phyloP scores from a whole-genome alignment of 2,888 invertebrate species.

The Tenthredo mesomela region DNA sequence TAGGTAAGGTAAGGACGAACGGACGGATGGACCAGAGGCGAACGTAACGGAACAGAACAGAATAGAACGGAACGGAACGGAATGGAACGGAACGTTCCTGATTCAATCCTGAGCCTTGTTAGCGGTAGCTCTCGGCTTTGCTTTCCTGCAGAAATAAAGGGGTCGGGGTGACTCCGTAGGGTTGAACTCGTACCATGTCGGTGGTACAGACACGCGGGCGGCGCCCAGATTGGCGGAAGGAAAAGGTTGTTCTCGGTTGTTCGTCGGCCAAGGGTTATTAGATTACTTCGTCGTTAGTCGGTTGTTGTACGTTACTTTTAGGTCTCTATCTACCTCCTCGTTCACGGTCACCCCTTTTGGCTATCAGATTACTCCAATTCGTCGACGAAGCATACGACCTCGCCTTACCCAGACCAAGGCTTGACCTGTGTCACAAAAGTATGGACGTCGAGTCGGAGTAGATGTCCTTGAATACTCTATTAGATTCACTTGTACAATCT shows the following conservation, averaged over 20 bases:
- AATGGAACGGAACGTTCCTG: conserved; percentile 39
- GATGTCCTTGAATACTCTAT: neutral
- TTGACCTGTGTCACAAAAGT: neutral
- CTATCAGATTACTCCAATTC: neutral
- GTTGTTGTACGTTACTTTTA: conserved; percentile 47
- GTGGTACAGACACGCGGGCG: conserved; percentile 36
- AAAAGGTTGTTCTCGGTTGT: conserved; percentile 51
- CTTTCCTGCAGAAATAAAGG: conserved; percentile 32
- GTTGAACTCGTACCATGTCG: conserved; percentile 31
- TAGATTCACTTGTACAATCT: neutral
- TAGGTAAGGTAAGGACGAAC: neutral
- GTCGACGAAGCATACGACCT: neutral
- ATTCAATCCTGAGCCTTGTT: conserved; percentile 55
- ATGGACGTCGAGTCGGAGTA: neutral
- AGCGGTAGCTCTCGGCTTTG: conserved; percentile 50
- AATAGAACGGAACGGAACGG: neutral
- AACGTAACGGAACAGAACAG: neutral
- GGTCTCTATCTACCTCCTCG: conserved; percentile 4
- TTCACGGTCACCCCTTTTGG: conserved; percentile 22
- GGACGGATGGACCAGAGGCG: conserved; percentile 40
- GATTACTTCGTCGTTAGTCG: conserved; percentile 54
- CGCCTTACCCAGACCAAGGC: neutral
- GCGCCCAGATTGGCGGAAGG: conserved; percentile 53
- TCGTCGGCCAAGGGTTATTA: conserved; percentile 47
- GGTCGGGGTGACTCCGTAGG: conserved; percentile 32